These are phyloP conservation scores for Aviceda subcristata DNA, from an alignment of 2,113 vertebrate species.

Conservation along the genomic window DNA sequence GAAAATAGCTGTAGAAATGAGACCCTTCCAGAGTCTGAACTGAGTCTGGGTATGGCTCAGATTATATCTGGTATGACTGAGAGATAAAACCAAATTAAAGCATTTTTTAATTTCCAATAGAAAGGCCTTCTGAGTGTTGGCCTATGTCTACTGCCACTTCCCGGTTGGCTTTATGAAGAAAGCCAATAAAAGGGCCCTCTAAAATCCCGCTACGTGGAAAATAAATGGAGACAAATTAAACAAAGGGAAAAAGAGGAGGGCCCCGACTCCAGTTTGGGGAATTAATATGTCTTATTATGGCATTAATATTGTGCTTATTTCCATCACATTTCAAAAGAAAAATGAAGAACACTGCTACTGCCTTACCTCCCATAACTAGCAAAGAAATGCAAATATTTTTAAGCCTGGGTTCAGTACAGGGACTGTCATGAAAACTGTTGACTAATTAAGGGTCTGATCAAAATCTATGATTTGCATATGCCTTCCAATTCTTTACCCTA, in stretches of 20 bases:
- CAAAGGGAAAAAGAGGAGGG: background rate
- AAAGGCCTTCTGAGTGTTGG: rapidly evolving
- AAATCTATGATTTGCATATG: background rate
- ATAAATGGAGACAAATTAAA: background rate
- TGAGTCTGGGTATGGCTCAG: background rate
- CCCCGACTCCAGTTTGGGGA: background rate
- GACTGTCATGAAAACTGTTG: background rate
- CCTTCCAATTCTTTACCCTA: background rate
- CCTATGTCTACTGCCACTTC: background rate
- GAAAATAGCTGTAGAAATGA: background rate
- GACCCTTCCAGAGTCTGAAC: background rate
- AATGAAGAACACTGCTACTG: background rate
- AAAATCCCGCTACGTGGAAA: rapidly evolving
- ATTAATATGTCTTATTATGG: background rate
- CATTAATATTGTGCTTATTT: background rate
- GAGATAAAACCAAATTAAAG: background rate
- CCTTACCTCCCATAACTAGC: background rate
- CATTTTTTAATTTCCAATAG: rapidly evolving
- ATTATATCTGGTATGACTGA: background rate
- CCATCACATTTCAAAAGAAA: background rate
- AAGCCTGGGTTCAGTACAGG: background rate
- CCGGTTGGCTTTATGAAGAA: background rate
- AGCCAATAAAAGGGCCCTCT: background rate
- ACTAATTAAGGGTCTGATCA: background rate
- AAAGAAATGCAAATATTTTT: background rate